Evolutionary conservation across 2,797 vertebrate species (phyloP), one percentile per base, ranked within the genome.

Genomic region (Lophius americanus): DNA sequence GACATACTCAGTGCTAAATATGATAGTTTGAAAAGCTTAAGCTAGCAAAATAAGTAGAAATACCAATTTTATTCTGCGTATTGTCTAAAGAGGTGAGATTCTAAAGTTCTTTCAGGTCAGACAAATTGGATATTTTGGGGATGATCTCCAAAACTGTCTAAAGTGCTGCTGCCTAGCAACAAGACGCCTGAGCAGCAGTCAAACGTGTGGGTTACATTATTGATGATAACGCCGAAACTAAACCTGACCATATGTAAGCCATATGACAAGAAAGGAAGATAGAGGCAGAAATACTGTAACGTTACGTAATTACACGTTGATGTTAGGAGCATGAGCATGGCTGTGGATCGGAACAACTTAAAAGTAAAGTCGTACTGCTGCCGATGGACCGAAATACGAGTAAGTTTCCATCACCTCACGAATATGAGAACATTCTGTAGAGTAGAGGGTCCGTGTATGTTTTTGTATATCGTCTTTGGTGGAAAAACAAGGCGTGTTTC

Each of bases 191-290:
- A 47, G 4, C 43, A 61, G 59, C 68, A 64, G 74, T 72, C 88
- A 90, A 89, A 87, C 84, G 78, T 32, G 37, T 79, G 5, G 3
- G 37, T 35, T 83, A 32, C 70, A 93, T 93, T 90, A 93, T 95
- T 93, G 68, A 93, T 90, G 83, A 83, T 75, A 65, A 53, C 55
- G 54, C 62, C 58, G 85, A 88, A 76, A 82, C 81, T 54, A 68
- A 85, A 80, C 61, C 81, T 78, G 64, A 36, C 57, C 63, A 38
- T 77, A 58, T 42, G 39, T 56, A 73, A 78, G 72, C 52, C 75
- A 83, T 75, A 77, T 88, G 83, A 79, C 71, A 73, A 51, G 64
- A 64, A 44, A 54, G 52, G 44, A 56, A 69, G 42, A 53, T 11
- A 69, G 42, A 53, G 13, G 32, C 9, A 57, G 36, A 63, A 14